Evolutionary conservation across 2,888 invertebrate genomes (phyloP).

Genomic region (Dichetophora obliterata): DNA sequence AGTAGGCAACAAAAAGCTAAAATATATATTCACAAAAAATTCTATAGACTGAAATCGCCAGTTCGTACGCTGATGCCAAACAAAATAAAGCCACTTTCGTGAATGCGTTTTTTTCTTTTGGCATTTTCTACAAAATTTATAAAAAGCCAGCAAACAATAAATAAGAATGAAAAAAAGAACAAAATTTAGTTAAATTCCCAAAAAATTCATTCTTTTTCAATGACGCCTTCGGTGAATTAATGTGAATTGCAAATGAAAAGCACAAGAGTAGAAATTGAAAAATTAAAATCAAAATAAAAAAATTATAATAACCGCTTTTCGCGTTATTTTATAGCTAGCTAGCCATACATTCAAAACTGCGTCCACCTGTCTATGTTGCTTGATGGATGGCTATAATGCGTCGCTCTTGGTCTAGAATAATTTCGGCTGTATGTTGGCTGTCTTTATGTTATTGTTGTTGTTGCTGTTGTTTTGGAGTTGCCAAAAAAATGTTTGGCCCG

Average conservation of each 20-base stretch:
- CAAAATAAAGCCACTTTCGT: neutral
- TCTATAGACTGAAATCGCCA: neutral
- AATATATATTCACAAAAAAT: neutral
- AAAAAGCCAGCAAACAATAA: slow-evolving; percentile 1
- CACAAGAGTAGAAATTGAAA: slow-evolving; percentile 44
- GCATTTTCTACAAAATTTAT: neutral
- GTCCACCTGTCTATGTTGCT: slow-evolving; percentile 60
- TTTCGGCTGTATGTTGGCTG: slow-evolving; percentile 36
- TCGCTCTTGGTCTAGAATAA: slow-evolving; percentile 31
- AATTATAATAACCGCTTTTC: slow-evolving; percentile 45
- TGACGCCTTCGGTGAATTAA: slow-evolving; percentile 59
- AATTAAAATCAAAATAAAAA: neutral
- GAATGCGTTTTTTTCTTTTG: neutral
- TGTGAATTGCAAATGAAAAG: slow-evolving; percentile 58
- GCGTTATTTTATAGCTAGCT: slow-evolving; percentile 56
- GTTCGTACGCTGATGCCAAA: neutral
- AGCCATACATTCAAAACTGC: neutral
- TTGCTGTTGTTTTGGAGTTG: neutral
- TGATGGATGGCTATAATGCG: slow-evolving; percentile 65
- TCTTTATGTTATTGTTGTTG: too few relatives aligned
- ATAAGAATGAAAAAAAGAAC: slow-evolving; percentile 7
- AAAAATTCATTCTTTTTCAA: slow-evolving; percentile 53
- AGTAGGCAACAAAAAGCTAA: slow-evolving; percentile 19
- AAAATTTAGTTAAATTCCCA: neutral
- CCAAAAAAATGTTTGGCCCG: neutral